Evolutionary conservation across 2,888 invertebrate species (phyloP), one percentile per base, ranked within the genome.

Genomic region (Chrysodeixis includens): DNA sequence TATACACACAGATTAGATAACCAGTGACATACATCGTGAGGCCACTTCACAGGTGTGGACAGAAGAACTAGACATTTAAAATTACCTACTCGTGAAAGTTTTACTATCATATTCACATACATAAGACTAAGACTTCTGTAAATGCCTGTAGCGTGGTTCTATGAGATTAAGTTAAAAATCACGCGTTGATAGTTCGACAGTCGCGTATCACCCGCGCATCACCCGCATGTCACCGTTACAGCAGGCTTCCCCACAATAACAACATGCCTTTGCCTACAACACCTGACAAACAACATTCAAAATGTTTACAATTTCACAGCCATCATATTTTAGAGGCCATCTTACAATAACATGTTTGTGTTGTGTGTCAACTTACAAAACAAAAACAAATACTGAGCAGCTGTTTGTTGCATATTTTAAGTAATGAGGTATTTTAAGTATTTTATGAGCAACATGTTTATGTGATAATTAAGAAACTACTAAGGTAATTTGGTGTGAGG

Each of bases 1-100:
- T 20, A 44, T 8, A 26, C 54, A 44, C 44, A 60, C 14, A 30
- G 63, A 71, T 66, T 61, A 71, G 63, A 74, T 66, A 56, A 71
- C 26, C 18, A 30, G 40, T 67, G 76, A 64, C 66, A 71, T 35
- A 52, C 18, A 63, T 56, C 10, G 26, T 9, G 14, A 30, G n/a
- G 30, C 46, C 20, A 22, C 30, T 12, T 16, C 10, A 30, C 7
- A 64, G 10, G 26, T 12, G 12, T n/a, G 30, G 8, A 53, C 46
- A 56, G 46, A 56, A 62, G 30, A 12, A 30, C 12, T 16, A 30
- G 7, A 30, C 26, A 56, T 56, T 44, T 12, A 6, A 26, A 0
- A 7, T 2, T 18, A 35, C 16, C 20, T 3, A 40, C n/a, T 40
- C 5, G n/a, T n/a, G n/a, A 6, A 40, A 4, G 5, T 1, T 10